Evolutionary conservation across 1,140 invertebrate species (phyloP).

Genomic region (Marisa cornuarietis): DNA sequence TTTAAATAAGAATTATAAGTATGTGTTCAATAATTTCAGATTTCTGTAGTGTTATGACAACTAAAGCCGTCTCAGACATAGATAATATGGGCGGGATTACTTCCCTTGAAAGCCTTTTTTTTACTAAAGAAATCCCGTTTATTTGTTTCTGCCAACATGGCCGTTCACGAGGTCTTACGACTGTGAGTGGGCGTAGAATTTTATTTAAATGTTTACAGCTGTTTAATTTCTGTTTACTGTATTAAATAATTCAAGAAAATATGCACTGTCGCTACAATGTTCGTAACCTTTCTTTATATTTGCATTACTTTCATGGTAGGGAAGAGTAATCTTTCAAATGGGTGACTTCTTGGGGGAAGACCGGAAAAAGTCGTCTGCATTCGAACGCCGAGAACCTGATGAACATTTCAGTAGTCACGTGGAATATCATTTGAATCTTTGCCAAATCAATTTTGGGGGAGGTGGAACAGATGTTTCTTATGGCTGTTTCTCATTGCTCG

Average conservation of each 20-base stretch:
- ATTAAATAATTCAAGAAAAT: background rate
- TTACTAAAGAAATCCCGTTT: too few species aligned
- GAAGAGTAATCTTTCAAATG: background rate
- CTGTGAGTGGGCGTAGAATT: constrained; percentile 37
- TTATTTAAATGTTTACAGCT: background rate
- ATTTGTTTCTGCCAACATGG: constrained; percentile 37
- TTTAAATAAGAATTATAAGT: too few species aligned
- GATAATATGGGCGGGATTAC: too few species aligned
- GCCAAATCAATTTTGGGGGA: too few species aligned
- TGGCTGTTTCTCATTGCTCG: too few species aligned
- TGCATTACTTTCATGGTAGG: background rate
- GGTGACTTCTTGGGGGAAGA: background rate
- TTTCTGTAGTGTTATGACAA: too few species aligned
- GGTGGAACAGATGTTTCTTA: too few species aligned
- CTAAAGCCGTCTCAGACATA: too few species aligned
- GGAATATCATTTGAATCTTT: too few species aligned
- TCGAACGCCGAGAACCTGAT: background rate
- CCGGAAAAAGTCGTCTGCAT: background rate
- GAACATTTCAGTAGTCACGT: too few species aligned
- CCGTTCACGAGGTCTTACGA: constrained; percentile 43
- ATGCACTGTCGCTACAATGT: background rate
- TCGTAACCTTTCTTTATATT: background rate
- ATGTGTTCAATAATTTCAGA: too few species aligned
- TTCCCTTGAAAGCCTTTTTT: too few species aligned
- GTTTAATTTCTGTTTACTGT: background rate